phyloP scores from a whole-genome alignment of 2,113 vertebrate species.

The Cynoglossus semilaevis region DNA sequence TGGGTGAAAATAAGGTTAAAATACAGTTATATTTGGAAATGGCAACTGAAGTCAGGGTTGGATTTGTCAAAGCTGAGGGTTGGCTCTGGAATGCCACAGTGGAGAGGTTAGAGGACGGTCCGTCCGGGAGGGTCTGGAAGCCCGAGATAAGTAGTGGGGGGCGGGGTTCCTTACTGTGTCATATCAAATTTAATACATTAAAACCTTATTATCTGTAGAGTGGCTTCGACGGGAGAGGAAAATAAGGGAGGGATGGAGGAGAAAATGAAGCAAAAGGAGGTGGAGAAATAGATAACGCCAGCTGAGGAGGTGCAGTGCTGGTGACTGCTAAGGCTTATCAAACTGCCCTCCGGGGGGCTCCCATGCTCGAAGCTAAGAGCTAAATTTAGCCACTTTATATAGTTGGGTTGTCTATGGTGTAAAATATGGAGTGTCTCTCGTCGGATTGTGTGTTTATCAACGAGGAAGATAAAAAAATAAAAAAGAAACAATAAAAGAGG shows the following conservation, averaged over 20 bases:
- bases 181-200: conserved; percentile 71
- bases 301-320: conserved; percentile 36
- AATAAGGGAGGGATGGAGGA: conserved; percentile 8
- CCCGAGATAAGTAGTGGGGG: conserved; percentile 64
- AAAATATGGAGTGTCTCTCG: conserved; percentile 15
- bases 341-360: conserved; percentile 39
- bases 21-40: conserved; percentile 30
- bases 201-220: conserved; percentile 68
- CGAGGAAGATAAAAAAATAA: neutral
- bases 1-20: conserved; percentile 3
- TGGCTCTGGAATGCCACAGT: conserved; percentile 24
- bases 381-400: conserved; percentile 60
- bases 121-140: conserved; percentile 63
- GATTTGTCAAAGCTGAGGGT: conserved; percentile 16
- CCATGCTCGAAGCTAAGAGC: conserved; percentile 50
- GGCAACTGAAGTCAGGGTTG: conserved; percentile 18
- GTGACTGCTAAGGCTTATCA: conserved; percentile 46
- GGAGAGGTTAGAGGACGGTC: conserved; percentile 60
- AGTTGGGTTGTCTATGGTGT: conserved; percentile 18
- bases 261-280: conserved; percentile 23
- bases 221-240: conserved; percentile 15
- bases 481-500: conserved; percentile 8
- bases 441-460: conserved; percentile 21
- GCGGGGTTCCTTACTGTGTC: conserved; percentile 45
- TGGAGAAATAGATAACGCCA: conserved; percentile 36